Conservation (phyloP, 2,888 invertebrate genomes). For the Glyphotaelius pellucidus region DNA sequence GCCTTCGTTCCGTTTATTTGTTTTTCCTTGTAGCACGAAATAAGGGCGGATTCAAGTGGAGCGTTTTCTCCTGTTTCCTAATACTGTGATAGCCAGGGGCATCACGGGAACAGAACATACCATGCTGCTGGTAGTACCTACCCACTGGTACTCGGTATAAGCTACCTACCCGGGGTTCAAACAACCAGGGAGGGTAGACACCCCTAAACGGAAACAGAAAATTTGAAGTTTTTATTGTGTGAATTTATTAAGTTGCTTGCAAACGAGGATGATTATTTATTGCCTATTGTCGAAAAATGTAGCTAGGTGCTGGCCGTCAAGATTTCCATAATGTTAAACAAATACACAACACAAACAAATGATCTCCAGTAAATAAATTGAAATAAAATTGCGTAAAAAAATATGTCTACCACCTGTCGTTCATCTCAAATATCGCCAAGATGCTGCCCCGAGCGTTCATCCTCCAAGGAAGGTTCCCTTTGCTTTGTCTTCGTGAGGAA, state of each 20-base stretch:
- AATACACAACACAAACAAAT: too few species aligned
- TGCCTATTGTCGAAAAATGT: too few species aligned
- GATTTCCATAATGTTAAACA: too few species aligned
- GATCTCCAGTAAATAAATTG: too few species aligned
- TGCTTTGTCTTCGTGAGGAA: too few species aligned
- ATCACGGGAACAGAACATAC: slow-evolving; percentile 56
- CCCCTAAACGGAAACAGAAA: background rate
- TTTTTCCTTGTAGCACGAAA: slow-evolving; percentile 39
- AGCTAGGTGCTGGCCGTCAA: too few species aligned
- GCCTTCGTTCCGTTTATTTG: slow-evolving; percentile 40
- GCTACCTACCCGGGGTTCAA: background rate
- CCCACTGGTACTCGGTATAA: background rate
- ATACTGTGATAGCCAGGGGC: slow-evolving; percentile 60
- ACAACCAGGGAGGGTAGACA: background rate
- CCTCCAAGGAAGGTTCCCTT: too few species aligned
- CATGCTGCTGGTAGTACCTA: background rate
- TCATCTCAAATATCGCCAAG: too few species aligned
- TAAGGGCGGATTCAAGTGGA: slow-evolving; percentile 40
- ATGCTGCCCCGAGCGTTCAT: too few species aligned
- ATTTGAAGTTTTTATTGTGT: background rate
- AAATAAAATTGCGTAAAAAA: too few species aligned
- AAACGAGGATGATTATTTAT: too few species aligned
- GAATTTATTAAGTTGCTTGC: background rate
- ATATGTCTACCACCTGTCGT: too few species aligned
- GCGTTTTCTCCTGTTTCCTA: slow-evolving; percentile 29